Base-by-base conservation (phyloP, 92 coral and sea anemone species). In the Zoanthus gigantus region DNA sequence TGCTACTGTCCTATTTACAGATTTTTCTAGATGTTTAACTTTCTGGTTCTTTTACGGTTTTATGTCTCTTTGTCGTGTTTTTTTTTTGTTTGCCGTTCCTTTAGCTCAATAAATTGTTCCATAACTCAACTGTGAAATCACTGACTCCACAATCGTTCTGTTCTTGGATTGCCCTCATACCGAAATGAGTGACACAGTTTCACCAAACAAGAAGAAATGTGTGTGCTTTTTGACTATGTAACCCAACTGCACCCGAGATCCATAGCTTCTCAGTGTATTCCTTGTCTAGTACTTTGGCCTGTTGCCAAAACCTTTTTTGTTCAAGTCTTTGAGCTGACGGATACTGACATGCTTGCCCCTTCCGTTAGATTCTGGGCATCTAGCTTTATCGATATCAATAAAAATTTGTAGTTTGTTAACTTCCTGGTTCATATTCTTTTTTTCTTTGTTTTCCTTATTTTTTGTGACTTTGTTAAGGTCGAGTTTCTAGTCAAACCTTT, bases 201-300 rank as follows among this genome's bases (percentile, higher is more conserved):
- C 93, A 90, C 90, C 90, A 90, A 15, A 90, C 87, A 28, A 90
- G 82, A 58, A 90, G 86, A 23, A 90, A 68, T 0, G 23, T 37
- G 42, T 37, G 1, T 47, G 88, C 67, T 72, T 84, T 76, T 52
- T 91, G 94, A 76, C 84, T 91, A 45, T 77, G 88, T 14, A 88
- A 58, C 29, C 89, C 94, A 45, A 87, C 78, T 13, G 91, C 91
- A 5, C 91, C 94, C 53, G 91, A 87, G 37, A 86, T 82, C 94
- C 89, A 92, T 74, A 88, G 86, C 77, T 92, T 84, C 28, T 53
- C 58, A 53, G 1, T 54, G 3, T 54, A 0, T 54, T 15, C 13
- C 9, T 54, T 54, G 60, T 54, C 60, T 9, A 54, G 12, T 5
- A 15, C 16, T 54, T 54, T 2, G 12, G 60, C 60, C 15, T 54